Evolutionary conservation across 2,797 vertebrate genomes (phyloP).

Genomic region (Xerus rutilus): DNA sequence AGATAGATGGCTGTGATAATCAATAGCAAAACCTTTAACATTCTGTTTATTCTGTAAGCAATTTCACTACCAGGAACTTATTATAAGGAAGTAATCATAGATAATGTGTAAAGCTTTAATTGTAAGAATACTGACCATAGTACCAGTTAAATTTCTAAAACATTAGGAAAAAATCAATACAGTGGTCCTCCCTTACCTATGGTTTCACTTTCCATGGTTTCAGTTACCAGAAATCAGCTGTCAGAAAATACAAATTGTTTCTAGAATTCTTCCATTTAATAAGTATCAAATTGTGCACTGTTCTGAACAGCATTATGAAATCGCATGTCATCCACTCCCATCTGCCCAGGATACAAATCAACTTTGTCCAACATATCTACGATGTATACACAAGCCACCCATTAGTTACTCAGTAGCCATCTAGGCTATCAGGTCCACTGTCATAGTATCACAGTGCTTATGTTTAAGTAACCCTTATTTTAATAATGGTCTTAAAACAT

Average conservation of each 20-base stretch:
- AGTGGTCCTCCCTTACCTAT: background rate
- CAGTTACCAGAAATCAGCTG: background rate
- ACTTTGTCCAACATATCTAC: background rate
- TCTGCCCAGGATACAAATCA: background rate
- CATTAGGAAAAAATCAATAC: background rate
- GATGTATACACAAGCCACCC: background rate
- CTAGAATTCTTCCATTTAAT: background rate
- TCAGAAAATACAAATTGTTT: background rate
- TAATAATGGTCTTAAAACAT: background rate
- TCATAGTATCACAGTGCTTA: background rate
- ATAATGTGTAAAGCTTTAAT: background rate
- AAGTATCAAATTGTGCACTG: background rate
- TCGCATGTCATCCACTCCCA: background rate
- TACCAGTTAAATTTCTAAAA: background rate
- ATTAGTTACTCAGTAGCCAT: background rate
- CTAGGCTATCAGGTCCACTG: background rate
- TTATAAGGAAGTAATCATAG: conserved; percentile 5
- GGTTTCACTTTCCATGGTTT: background rate
- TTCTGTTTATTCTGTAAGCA: conserved; percentile 32
- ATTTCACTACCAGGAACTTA: conserved; percentile 27
- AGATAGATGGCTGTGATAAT: background rate
- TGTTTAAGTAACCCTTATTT: background rate
- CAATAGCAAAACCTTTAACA: background rate
- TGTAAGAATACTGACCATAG: background rate
- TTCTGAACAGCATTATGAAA: background rate